A percentile compares a stretch with the other conserved stretches of the same genome.
Conservation (phyloP, 2,888 invertebrate species). For the Cosmia trapezina region DNA sequence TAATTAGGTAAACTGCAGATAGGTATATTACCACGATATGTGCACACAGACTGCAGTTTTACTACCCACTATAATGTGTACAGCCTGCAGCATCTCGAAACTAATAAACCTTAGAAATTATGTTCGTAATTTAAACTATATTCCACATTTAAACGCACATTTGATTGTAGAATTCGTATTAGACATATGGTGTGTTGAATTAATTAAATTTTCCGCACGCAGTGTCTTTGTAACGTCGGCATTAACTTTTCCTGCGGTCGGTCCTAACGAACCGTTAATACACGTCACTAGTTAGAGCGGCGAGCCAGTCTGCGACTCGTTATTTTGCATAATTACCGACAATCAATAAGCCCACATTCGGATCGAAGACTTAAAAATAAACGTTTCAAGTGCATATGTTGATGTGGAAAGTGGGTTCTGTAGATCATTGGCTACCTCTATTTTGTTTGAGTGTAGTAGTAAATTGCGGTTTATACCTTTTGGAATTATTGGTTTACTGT, state of each 20-base stretch:
- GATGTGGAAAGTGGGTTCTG: constrained; percentile 51
- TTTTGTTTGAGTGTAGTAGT: constrained; percentile 41
- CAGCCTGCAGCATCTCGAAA: constrained; percentile 34
- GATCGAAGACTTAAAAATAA: constrained; percentile 70
- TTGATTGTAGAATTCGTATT: constrained; percentile 17
- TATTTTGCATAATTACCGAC: constrained; percentile 87
- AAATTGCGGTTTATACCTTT: constrained; percentile 45
- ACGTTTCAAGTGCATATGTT: constrained; percentile 61
- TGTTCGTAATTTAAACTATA: constrained; percentile 23
- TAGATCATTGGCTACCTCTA: constrained; percentile 25
- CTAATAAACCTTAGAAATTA: constrained; percentile 25
- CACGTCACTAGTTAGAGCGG: constrained; percentile 79
- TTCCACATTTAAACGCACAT: constrained; percentile 27
- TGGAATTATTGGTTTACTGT: constrained; percentile 41
- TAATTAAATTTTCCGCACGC: constrained; percentile 65
- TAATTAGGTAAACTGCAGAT: constrained; percentile 66
- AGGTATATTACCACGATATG: constrained; percentile 63
- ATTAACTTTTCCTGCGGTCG: constrained; percentile 59
- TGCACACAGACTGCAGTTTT: constrained; percentile 49
- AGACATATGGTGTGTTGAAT: constrained; percentile 46
- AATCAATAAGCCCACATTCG: constrained; percentile 82
- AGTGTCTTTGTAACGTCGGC: constrained; percentile 69
- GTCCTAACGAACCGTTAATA: constrained; percentile 77
- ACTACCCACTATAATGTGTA: constrained; percentile 52
- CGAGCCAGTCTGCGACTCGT: constrained; percentile 72